Evolutionary conservation across 2,888 invertebrate genomes (phyloP).

Genomic region (Lochmaea crataegi): DNA sequence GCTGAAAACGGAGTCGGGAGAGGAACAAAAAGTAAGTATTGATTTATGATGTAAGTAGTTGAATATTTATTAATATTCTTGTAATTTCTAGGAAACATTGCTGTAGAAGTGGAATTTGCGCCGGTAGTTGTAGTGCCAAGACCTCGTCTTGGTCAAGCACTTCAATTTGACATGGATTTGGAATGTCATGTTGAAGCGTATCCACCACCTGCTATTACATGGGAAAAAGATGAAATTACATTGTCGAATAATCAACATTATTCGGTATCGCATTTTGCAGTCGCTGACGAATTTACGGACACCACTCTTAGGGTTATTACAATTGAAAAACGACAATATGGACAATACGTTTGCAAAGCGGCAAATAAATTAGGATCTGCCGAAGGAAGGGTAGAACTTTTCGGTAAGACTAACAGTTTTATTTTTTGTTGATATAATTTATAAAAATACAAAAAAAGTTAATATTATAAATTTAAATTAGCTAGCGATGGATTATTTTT

Average conservation of each 20-base stretch:
- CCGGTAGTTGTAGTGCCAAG: constrained; percentile 88
- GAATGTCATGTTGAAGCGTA: constrained; percentile 96
- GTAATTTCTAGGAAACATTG: constrained; percentile 73
- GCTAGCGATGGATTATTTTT: neutral
- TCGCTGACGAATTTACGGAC: constrained; percentile 92
- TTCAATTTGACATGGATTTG: constrained; percentile 94
- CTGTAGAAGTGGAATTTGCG: constrained; percentile 89
- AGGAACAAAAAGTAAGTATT: constrained; percentile 74
- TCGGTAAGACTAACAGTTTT: constrained; percentile 71
- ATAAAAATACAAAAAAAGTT: neutral
- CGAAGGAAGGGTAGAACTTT: constrained; percentile 84
- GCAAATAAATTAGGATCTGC: constrained; percentile 87
- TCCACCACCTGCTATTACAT: constrained; percentile 91
- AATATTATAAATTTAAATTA: neutral
- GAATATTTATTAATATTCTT: neutral
- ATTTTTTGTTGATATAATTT: too few relatives aligned
- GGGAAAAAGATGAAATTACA: constrained; percentile 87
- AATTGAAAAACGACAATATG: constrained; percentile 91
- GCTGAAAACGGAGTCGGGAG: constrained; percentile 91
- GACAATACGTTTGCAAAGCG: constrained; percentile 87
- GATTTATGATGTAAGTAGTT: neutral
- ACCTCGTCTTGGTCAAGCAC: constrained; percentile 86
- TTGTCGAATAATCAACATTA: constrained; percentile 92
- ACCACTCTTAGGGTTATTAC: constrained; percentile 87
- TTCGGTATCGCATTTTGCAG: constrained; percentile 90